Evolutionary conservation across 2,888 invertebrate species (phyloP).

Genomic region (Andrena hattorfiana): DNA sequence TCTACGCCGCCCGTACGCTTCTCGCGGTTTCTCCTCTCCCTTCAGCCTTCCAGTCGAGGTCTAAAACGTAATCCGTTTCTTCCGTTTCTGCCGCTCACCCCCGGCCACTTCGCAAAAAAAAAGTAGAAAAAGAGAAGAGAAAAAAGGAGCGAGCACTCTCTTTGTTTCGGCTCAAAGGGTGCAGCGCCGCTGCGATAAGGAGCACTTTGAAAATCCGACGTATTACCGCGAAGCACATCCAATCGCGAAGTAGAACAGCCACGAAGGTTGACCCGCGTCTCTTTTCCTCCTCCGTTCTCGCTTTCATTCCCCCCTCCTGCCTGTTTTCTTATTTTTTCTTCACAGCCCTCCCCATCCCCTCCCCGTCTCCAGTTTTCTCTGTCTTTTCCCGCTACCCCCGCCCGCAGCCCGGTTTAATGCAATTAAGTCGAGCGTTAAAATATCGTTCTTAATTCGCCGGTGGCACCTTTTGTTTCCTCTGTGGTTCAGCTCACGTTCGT

Average conservation of each 20-base stretch:
- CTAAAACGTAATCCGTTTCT: constrained; percentile 68
- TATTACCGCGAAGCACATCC: constrained; percentile 60
- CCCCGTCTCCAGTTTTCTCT: constrained; percentile 29
- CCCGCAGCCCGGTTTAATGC: constrained; percentile 74
- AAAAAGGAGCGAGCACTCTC: constrained; percentile 54
- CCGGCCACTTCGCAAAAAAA: constrained; percentile 54
- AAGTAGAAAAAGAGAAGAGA: too few species aligned
- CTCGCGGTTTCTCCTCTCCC: constrained; percentile 23
- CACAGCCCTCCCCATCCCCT: constrained; percentile 24
- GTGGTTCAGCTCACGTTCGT: constrained; percentile 60
- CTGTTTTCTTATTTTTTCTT: constrained; percentile 47
- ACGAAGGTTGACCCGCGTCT: constrained; percentile 49
- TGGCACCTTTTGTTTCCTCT: constrained; percentile 76
- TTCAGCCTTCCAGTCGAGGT: constrained; percentile 44
- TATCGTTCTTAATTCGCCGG: constrained; percentile 80
- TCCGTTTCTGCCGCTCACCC: constrained; percentile 47
- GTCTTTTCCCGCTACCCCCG: constrained; percentile 37
- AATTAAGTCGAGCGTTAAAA: constrained; percentile 81
- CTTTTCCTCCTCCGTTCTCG: constrained; percentile 43
- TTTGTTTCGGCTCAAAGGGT: constrained; percentile 66
- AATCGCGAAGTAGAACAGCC: constrained; percentile 65
- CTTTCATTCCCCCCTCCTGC: constrained; percentile 2
- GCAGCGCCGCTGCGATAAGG: constrained; percentile 49
- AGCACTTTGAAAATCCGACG: constrained; percentile 64
- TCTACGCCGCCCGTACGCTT: constrained; percentile 1